Percentiles rank a stretch among this genome's conserved stretches.
These are phyloP conservation scores for Temnothorax unifasciatus DNA, from an alignment of 2,888 invertebrate species.

Conservation along the genomic window DNA sequence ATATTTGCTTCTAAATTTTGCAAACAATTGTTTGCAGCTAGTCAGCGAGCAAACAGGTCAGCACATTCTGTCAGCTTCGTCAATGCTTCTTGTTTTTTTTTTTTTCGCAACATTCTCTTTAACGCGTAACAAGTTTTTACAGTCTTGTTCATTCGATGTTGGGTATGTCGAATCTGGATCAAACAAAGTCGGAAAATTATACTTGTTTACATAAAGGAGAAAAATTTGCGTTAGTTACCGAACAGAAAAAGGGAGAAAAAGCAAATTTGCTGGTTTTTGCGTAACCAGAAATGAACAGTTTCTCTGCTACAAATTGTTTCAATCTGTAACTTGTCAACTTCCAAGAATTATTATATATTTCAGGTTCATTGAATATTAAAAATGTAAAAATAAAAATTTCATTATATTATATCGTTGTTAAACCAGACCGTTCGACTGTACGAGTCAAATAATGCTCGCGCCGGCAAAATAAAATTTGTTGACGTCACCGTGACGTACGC, in stretches of 20 bases:
- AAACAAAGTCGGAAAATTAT: neutral
- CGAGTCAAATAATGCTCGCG: slow-evolving; percentile 19
- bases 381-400: neutral
- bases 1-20: slow-evolving; percentile 49
- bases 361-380: neutral
- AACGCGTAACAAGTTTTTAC: slow-evolving; percentile 17
- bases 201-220: slow-evolving; percentile 5
- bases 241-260: neutral
- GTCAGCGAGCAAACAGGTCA: slow-evolving; percentile 13
- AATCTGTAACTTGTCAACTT: neutral
- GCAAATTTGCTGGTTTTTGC: neutral
- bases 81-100: slow-evolving; percentile 29
- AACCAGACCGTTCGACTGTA: neutral
- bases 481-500: slow-evolving; percentile 39
- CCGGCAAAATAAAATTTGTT: slow-evolving; percentile 48
- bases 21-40: slow-evolving; percentile 12
- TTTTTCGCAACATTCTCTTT: slow-evolving; percentile 4
- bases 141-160: slow-evolving; percentile 15
- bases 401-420: neutral
- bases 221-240: neutral
- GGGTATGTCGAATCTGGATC: neutral
- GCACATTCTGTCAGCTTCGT: neutral
- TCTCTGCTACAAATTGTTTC: neutral
- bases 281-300: neutral
- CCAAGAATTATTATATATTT: neutral